Conservation (phyloP, 2,888 invertebrate genomes). For the Himalopsyche tibetana region DNA sequence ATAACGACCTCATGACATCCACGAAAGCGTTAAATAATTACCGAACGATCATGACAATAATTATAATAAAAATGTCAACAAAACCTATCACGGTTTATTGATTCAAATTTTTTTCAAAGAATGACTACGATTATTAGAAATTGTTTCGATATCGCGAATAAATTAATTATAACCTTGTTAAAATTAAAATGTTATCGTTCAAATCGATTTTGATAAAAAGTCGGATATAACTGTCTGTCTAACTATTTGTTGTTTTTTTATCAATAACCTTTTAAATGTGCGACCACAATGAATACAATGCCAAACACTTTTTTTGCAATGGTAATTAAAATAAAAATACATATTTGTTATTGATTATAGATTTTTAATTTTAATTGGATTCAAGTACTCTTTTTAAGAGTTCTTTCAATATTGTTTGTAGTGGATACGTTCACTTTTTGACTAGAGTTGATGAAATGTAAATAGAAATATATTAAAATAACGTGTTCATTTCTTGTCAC, state of each 20-base stretch:
- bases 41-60: background rate
- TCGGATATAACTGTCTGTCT: background rate
- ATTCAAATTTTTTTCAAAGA: background rate
- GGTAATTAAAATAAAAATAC: no score
- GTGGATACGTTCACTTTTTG: no score
- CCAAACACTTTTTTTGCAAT: no score
- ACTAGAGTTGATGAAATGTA: no score
- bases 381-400: no score
- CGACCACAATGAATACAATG: background rate
- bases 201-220: background rate
- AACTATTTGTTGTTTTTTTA: background rate
- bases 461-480: no score
- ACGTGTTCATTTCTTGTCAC: no score
- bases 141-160: background rate
- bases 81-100: background rate
- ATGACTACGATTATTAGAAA: background rate
- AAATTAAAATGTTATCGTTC: background rate
- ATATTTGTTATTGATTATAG: no score
- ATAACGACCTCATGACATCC: background rate
- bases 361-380: no score
- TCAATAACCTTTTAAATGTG: background rate
- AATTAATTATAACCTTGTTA: constrained; percentile 12
- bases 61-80: background rate
- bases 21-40: background rate
- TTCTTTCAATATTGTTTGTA: no score